Evolutionary conservation across 2,888 invertebrate genomes (phyloP).

Genomic region (Autographa gamma): DNA sequence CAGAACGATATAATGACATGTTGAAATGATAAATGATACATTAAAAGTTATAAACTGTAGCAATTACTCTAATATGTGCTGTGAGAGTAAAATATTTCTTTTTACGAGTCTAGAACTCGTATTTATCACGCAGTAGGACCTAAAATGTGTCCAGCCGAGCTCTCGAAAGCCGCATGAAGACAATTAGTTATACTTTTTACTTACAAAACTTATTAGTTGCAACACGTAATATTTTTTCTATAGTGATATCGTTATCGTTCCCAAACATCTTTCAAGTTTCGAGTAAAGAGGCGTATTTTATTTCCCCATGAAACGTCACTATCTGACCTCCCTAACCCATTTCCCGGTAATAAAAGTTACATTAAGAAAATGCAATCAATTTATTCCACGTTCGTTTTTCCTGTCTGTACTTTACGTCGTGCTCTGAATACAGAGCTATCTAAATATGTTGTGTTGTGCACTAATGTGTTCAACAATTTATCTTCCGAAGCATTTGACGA

Average conservation of each 20-base stretch:
- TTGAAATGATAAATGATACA: not conserved
- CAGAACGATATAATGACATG: not conserved
- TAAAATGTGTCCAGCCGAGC: not conserved
- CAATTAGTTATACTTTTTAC: not conserved
- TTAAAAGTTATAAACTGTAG: not conserved
- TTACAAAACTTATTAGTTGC: not conserved
- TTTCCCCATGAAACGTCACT: not conserved
- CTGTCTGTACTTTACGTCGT: conserved; percentile 11
- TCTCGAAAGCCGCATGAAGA: not conserved
- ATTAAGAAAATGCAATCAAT: conserved; percentile 8
- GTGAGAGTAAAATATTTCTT: not conserved
- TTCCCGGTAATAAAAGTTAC: not conserved
- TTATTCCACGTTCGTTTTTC: conserved; percentile 3
- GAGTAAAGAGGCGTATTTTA: not conserved
- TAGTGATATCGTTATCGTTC: too few relatives aligned
- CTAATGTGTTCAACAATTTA: conserved; percentile 48
- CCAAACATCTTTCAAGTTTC: not conserved
- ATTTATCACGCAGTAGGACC: not conserved
- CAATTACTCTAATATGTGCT: not conserved
- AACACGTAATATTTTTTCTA: too few relatives aligned
- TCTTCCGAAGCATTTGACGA: conserved; percentile 35
- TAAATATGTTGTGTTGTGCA: conserved; percentile 22
- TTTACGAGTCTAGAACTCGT: not conserved
- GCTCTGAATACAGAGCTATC: conserved; percentile 28
- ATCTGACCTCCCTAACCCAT: conserved; percentile 1